Base-by-base conservation (phyloP, 2,113 vertebrate species). In the Ranitomeya variabilis region DNA sequence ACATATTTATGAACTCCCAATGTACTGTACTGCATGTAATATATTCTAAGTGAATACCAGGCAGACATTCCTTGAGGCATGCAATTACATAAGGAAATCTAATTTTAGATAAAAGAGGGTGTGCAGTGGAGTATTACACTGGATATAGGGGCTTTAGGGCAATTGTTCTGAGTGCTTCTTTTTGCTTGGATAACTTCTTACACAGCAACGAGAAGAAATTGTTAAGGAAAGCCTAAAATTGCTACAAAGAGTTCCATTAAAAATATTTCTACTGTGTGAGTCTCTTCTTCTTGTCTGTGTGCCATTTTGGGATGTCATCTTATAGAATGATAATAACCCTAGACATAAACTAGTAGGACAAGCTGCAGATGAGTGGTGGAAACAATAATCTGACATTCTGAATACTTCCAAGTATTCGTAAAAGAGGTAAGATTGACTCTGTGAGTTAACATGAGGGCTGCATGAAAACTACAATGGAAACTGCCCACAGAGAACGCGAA, bases 301-400 rank as follows among this genome's bases (percentile, higher is more conserved):
- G 26, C 66, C 80, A 83, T 82, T 88, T 83, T 83, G 80, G 67
- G 80, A 76, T 83, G 67, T 83, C 87, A 88, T 88, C 79, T 78
- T 80, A 54, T 76, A 71, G 55, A 37, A 86, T 7, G 55, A 45
- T 90, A 51, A 52, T 88, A 84, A 54, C 45, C 81, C 59, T 79
- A 85, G 87, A 85, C 87, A 89, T 51, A 79, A 62, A 79, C 82
- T 84, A 84, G 84, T 83, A 85, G 74, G 71, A 84, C 73, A 89
- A 85, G 82, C 87, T 89, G 77, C 71, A 85, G 87, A 85, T 64
- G 37, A 89, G 73, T 89, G 62, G 87, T 89, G 87, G 87, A 89
- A 89, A 89, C 60, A 85, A 78, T 79, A 64, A 84, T 81, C 80
- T 88, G 81, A 88, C 87, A 84, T 66, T 52, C 80, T 83, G 81